Conservation (phyloP, 2,113 vertebrate species). For the Dasyurus viverrinus region DNA sequence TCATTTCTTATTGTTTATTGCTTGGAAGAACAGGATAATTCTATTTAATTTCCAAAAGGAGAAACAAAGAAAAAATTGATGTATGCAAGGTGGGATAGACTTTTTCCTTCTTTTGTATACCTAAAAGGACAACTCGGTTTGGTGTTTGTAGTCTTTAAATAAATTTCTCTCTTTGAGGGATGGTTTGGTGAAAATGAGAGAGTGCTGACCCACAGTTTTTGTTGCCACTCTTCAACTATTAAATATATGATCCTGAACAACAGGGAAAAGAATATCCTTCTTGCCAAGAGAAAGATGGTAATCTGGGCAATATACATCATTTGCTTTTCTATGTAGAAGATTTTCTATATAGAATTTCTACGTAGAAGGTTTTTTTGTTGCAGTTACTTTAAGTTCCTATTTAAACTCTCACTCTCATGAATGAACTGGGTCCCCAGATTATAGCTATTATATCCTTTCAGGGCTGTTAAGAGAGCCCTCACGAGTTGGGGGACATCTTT, state of each 20-base stretch:
- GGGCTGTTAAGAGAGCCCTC: neutral
- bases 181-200: neutral
- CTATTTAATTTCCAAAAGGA: conserved; percentile 33
- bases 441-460: neutral
- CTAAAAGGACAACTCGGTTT: neutral
- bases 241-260: neutral
- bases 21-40: neutral
- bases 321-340: neutral
- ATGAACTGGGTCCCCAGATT: neutral
- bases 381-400: neutral
- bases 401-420: neutral
- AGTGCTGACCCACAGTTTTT: neutral
- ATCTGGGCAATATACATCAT: neutral
- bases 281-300: neutral
- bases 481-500: neutral
- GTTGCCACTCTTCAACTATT: neutral
- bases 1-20: neutral
- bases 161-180: neutral
- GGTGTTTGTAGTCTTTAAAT: neutral
- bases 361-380: neutral
- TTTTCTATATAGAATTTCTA: no score
- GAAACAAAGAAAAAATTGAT: neutral
- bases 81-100: neutral
- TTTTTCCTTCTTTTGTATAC: neutral
- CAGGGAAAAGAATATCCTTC: neutral